Evolutionary conservation across 1,140 invertebrate species (phyloP), one percentile per base, ranked within the genome.

Genomic region (Neomicropteryx cornuta): DNA sequence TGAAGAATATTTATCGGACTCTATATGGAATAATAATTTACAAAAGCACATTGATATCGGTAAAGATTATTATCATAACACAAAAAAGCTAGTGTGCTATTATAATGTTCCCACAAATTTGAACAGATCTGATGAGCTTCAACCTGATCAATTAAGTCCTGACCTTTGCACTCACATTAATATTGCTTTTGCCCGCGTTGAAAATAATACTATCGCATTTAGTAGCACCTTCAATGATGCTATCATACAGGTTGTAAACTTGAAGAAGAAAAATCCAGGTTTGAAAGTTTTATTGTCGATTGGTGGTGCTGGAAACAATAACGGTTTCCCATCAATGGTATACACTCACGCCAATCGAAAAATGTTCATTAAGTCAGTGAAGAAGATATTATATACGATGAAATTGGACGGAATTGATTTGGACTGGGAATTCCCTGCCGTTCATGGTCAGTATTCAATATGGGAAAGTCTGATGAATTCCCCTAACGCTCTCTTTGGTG

Each of bases 381-480:
- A 79, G 41, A 53, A 69, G 32, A 58, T 76, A 8, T 55, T 83
- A n/a, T 66, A 68, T 40, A 58, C 60, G n/a, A 77, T 76, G 47
- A 62, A 65, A 37, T 61, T 90, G 13, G 84, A 90, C 65, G 87
- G 87, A 17, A 61, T 90, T 5, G 87, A 92, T 58, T 53, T 90
- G 28, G 87, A 92, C 50, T 91, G 86, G 86, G 87, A 93, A 58
- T 92, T 89, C 56, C 88, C 89, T 6, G 72, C 68, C 2, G 64
- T 75, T 33, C 60, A 73, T 17, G 28, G 38, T 5, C 42, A 35
- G 10, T 4, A 18, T 20, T 35, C 16, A 32, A 21, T 8, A 27
- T 27, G 14, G 5, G 18, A 16, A 14, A 34, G 18, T 10, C 13
- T 4, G 32, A n/a, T 6, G 22, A 10, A 24, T 18, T 38, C 19